Evolutionary conservation across 2,113 vertebrate genomes (phyloP), one percentile per base, ranked within the genome.

Genomic region (Brachionichthys hirsutus): DNA sequence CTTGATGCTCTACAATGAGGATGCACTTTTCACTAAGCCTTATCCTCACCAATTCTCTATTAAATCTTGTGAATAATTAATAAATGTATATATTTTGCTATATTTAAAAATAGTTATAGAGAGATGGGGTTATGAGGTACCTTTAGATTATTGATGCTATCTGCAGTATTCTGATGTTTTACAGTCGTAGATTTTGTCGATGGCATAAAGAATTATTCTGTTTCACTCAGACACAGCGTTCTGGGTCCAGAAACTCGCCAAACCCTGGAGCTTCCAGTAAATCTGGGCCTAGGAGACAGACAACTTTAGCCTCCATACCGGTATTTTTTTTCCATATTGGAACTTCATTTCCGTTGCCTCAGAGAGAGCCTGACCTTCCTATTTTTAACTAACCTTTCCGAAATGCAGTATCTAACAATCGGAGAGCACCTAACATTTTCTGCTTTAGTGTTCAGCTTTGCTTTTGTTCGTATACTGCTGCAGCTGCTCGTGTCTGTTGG

Each of bases 281-380:
- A 82, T 88, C 82, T 81, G 82, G 81, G 60, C 72, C 55, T 83
- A 55, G 63, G 77, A 89, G 73, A 81, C 84, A 88, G 81, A 88
- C 73, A 36, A 92, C 85, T 49, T 89, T 92, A 90, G 82, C 90
- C 64, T 91, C 90, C 58, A 90, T 91, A 78, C 89, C 89, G 88
- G 91, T 91, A 91, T 77, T 85, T 82, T 62, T 62, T 50, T 78
- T 86, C 80, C 76, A 82, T 81, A 80, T 78, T 86, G 75, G 83
- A 86, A 77, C 69, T 67, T 55, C 47, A 67, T 51, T 53, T 75
- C 41, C 46, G 61, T 66, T 75, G 67, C 74, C 78, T 87, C 73
- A 71, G 67, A 66, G 77, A 86, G 57, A 63, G 77, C 70, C 50
- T 68, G 34, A 70, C 43, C 46, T 77, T 60, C 78, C 67, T 47